These are phyloP conservation scores for Apamea anceps DNA, from an alignment of 2,888 invertebrate genomes.

Conservation along the genomic window DNA sequence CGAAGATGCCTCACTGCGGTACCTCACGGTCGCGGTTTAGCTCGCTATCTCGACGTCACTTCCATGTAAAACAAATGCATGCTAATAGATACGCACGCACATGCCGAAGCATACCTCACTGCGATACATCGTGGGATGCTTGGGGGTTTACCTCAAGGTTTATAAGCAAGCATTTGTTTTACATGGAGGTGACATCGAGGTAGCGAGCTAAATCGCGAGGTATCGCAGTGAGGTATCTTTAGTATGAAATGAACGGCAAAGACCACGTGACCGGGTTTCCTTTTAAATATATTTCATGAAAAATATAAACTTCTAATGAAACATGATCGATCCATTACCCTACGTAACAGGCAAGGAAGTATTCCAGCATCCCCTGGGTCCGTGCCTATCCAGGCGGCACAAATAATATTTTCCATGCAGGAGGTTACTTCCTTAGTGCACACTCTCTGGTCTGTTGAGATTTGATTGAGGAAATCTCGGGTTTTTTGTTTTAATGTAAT, in stretches of 20 bases:
- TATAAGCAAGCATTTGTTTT: too few relatives aligned
- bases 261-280: neutral
- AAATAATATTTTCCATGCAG: slow-evolving; percentile 50
- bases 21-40: too few relatives aligned
- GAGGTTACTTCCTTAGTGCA: slow-evolving; percentile 39
- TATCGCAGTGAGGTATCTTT: neutral
- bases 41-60: too few relatives aligned
- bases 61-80: too few relatives aligned
- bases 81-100: too few relatives aligned
- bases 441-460: slow-evolving; percentile 40
- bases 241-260: neutral
- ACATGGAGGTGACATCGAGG: too few relatives aligned
- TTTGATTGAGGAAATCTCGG: slow-evolving; percentile 25
- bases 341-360: slow-evolving; percentile 22
- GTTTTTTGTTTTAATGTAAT: slow-evolving; percentile 2
- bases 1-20: too few relatives aligned
- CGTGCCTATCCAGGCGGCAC: slow-evolving; percentile 13
- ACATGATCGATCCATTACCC: slow-evolving; percentile 31
- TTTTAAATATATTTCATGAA: slow-evolving; percentile 24
- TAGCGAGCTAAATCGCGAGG: neutral
- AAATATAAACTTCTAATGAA: slow-evolving; percentile 32
- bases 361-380: slow-evolving; percentile 40
- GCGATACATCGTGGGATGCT: too few relatives aligned
- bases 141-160: too few relatives aligned
- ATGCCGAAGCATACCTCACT: too few relatives aligned